Evolutionary conservation across 2,888 invertebrate species (phyloP), one percentile per base, ranked within the genome.

Genomic region (Ormyrus thymus): DNA sequence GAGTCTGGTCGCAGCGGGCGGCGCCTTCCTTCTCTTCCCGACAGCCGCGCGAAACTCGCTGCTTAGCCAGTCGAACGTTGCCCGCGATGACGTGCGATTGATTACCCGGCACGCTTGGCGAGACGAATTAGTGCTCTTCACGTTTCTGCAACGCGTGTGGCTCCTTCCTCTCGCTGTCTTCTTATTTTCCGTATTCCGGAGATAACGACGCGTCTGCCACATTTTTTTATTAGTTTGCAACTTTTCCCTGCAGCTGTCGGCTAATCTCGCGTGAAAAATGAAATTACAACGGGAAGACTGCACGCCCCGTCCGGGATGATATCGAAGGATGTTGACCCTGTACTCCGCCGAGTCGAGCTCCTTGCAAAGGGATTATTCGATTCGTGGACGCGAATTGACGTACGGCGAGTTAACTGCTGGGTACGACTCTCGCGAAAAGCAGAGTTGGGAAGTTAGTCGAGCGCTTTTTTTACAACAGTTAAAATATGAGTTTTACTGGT

Each of bases 111-210:
- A 8, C 13, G 0, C 51, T 43, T n/a, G 56, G 8, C 13, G 46
- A 59, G 70, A 59, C 58, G 51, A 70, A 70, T 70, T 59, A 50
- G 70, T 6, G 46, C 9, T 5, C 11, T 15, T 69, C 61, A 10
- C 10, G 5, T 45, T 0, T 11, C 6, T 11, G n/a, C 7, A 62
- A 11, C 43, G n/a, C 10, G 45, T 7, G 7, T 43, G 46, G n/a
- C n/a, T 6, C n/a, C 45, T 7, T 62, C 10, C 46, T 3, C 5
- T 45, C 45, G 6, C 15, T 10, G 46, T n/a, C n/a, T 46, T 62
- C 8, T n/a, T 6, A n/a, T 62, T 45, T 15, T 48, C 46, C 62
- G 62, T 15, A 7, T 7, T 9, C 58, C 15, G 15, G 15, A 58
- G 15, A 58, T 66, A 29, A 53, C 53, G 53, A 43, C 53, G 43